Evolutionary conservation across 2,113 vertebrate species (phyloP).

Genomic region (Antigone vipio): DNA sequence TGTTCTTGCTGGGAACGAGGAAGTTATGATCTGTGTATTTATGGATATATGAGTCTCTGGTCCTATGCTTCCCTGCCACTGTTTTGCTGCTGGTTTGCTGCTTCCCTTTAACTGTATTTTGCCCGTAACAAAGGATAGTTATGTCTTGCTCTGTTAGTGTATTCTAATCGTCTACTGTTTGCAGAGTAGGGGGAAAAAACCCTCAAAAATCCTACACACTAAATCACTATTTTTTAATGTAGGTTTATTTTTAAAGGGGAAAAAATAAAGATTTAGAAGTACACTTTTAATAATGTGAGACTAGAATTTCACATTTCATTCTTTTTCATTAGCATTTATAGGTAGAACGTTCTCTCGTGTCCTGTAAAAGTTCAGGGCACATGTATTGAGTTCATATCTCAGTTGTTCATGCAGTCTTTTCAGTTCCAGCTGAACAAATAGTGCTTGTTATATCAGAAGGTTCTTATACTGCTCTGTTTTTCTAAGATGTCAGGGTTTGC

Average conservation of each 20-base stretch:
- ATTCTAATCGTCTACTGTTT: background rate
- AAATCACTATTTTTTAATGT: background rate
- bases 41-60: background rate
- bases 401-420: background rate
- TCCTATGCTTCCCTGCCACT: background rate
- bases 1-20: background rate
- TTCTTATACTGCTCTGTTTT: background rate
- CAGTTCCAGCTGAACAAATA: conserved; percentile 37
- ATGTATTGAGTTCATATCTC: background rate
- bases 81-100: background rate
- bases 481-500: background rate
- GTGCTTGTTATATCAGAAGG: background rate
- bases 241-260: background rate
- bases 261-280: background rate
- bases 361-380: background rate
- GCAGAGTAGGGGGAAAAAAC: background rate
- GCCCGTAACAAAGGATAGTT: background rate
- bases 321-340: background rate
- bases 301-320: background rate
- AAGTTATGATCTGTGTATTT: background rate
- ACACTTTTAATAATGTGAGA: background rate
- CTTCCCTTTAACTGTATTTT: background rate
- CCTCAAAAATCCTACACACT: background rate
- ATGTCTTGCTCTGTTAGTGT: background rate
- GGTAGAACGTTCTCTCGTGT: background rate